Percentiles rank a stretch among this genome's conserved stretches.
Evolutionary conservation across 1,140 invertebrate species (phyloP).

Genomic region (Theocolax elegans): DNA sequence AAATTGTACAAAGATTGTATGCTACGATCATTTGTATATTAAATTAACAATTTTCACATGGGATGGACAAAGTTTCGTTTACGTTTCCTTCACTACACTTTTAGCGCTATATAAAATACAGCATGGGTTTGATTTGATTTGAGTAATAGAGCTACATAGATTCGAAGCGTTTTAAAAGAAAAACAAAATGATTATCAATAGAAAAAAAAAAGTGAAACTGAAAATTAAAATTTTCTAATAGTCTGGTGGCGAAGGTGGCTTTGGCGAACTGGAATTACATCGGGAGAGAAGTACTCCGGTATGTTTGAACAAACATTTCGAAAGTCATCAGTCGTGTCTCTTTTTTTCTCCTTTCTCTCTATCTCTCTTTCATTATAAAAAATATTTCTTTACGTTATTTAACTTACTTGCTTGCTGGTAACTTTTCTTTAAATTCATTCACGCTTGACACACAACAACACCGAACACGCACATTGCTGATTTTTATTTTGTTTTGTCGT

Average conservation of each 20-base stretch:
- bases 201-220: conserved; percentile 18
- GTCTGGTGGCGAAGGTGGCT: conserved; percentile 65
- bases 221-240: conserved; percentile 54
- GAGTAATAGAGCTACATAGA: neutral
- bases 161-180: neutral
- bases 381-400: too few relatives aligned
- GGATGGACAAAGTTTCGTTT: neutral
- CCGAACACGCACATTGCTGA: too few relatives aligned
- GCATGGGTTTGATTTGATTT: conserved; percentile 20
- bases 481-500: too few relatives aligned
- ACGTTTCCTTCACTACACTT: neutral
- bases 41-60: too few relatives aligned
- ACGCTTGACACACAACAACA: neutral
- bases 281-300: conserved; percentile 64
- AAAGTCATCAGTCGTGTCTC: conserved; percentile 31
- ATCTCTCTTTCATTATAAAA: neutral
- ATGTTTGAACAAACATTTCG: conserved; percentile 53
- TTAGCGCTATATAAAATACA: too few relatives aligned
- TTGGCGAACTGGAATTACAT: conserved; percentile 62
- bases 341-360: conserved; percentile 18
- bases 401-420: too few relatives aligned
- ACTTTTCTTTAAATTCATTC: too few relatives aligned
- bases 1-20: too few relatives aligned
- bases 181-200: neutral
- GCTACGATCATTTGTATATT: too few relatives aligned